A percentile compares a stretch with the other conserved stretches of the same genome.
These are phyloP conservation scores for Sarcophaga variegata DNA, from an alignment of 2,888 invertebrate species.

Conservation along the genomic window DNA sequence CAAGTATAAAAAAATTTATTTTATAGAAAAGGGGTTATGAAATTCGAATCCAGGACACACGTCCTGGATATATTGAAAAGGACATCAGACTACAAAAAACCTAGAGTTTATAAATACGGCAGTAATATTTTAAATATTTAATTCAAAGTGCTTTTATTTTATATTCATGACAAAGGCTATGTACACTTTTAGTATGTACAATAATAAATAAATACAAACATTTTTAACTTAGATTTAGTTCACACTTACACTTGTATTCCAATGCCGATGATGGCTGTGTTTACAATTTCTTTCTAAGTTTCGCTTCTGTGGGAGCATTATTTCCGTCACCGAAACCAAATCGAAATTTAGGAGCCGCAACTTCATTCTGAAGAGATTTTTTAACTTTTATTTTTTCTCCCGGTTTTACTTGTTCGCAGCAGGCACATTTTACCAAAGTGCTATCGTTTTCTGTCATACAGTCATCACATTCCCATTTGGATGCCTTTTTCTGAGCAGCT, in stretches of 20 bases:
- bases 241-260: background rate
- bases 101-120: too few relatives aligned
- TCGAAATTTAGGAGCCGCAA: slow-evolving; percentile 75
- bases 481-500: slow-evolving; percentile 76
- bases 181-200: too few relatives aligned
- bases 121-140: too few relatives aligned
- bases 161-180: too few relatives aligned
- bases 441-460: slow-evolving; percentile 82
- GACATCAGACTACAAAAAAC: too few relatives aligned
- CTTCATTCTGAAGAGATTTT: background rate
- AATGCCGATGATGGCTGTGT: background rate
- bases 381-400: background rate
- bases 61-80: too few relatives aligned
- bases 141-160: too few relatives aligned
- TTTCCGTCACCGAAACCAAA: slow-evolving; percentile 77
- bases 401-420: background rate
- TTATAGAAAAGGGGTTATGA: too few relatives aligned
- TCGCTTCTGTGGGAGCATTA: slow-evolving; percentile 72
- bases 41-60: too few relatives aligned
- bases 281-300: slow-evolving; percentile 61
- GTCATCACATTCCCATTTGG: slow-evolving; percentile 85
- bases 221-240: background rate
- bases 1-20: too few relatives aligned
- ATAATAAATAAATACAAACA: too few relatives aligned
- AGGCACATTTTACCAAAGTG: background rate